Conservation (phyloP, 2,113 vertebrate genomes). For the Labeo rohita region DNA sequence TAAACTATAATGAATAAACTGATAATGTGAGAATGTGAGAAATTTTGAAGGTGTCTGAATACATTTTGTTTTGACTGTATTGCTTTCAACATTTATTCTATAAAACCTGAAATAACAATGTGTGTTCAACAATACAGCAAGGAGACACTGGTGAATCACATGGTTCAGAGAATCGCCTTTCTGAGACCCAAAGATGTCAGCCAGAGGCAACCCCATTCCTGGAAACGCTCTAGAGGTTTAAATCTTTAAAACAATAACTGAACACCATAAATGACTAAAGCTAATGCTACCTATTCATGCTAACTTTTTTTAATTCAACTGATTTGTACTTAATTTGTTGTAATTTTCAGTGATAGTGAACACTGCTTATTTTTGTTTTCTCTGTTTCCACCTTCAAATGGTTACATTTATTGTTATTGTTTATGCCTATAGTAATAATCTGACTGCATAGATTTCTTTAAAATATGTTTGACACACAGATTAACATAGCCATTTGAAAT, state of each 20-base stretch:
- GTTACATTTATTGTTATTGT: too few relatives aligned
- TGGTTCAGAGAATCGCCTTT: not conserved
- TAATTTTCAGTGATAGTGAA: not conserved
- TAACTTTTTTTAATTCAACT: not conserved
- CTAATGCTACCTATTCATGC: not conserved
- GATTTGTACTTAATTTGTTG: not conserved
- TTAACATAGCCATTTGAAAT: not conserved
- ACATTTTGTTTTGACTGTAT: not conserved
- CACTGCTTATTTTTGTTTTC: not conserved
- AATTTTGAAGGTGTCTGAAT: too few relatives aligned
- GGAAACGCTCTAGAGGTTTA: not conserved
- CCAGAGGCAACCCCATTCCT: not conserved
- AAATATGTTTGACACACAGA: not conserved
- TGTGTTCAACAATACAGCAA: constrained; percentile 1
- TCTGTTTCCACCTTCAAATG: not conserved
- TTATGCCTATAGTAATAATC: not conserved
- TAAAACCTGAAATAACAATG: not conserved
- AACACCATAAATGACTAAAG: not conserved
- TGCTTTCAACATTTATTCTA: not conserved
- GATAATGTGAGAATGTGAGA: too few relatives aligned
- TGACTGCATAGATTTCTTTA: not conserved
- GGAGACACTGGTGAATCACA: not conserved
- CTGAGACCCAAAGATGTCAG: constrained; percentile 7
- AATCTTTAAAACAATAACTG: not conserved
- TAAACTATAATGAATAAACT: too few relatives aligned